Evolutionary conservation across 2,797 vertebrate genomes (phyloP).

Genomic region (Ciconia nigra): DNA sequence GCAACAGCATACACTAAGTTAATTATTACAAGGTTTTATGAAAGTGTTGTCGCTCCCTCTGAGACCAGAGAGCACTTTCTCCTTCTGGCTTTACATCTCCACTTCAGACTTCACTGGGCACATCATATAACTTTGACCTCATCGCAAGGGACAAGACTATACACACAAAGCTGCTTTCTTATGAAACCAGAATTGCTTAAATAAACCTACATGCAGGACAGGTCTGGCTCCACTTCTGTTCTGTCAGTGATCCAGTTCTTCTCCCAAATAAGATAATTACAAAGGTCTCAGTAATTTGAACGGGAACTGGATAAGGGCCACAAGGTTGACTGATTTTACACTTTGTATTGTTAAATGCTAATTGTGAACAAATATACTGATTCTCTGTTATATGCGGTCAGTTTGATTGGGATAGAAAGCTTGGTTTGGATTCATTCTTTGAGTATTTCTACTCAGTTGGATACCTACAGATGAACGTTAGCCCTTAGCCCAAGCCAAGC

Average conservation of each 20-base stretch:
- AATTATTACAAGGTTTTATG: slow-evolving; percentile 51
- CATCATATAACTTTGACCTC: background rate
- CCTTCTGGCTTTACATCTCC: background rate
- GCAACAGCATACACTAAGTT: slow-evolving; percentile 42
- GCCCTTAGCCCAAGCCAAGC: background rate
- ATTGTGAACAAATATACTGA: background rate
- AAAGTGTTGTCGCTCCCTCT: background rate
- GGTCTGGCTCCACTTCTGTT: background rate
- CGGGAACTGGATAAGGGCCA: background rate
- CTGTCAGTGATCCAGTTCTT: background rate
- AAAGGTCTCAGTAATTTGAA: background rate
- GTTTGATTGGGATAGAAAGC: background rate
- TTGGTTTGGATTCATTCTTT: background rate
- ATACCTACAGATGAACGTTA: background rate
- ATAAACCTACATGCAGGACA: background rate
- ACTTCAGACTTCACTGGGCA: background rate
- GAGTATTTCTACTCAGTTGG: background rate
- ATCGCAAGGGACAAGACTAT: background rate
- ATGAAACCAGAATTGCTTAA: background rate
- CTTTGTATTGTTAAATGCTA: background rate
- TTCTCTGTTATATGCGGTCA: background rate
- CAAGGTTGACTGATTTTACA: background rate
- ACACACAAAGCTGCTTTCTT: background rate
- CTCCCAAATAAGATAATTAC: background rate
- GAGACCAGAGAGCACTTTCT: background rate